phyloP scores from a whole-genome alignment of 2,888 invertebrate genomes.

The Cremastobaeus sp. region DNA sequence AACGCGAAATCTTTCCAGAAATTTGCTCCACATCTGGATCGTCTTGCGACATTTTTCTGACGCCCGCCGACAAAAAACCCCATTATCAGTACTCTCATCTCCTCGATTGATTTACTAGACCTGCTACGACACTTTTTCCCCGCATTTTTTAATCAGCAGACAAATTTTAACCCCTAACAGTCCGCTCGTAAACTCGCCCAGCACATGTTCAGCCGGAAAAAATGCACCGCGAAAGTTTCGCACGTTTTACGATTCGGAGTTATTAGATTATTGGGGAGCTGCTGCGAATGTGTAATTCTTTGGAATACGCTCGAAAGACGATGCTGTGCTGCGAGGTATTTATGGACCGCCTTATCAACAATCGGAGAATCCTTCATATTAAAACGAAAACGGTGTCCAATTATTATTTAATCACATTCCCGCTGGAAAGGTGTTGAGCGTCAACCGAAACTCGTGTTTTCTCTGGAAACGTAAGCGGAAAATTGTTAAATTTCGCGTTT shows the following conservation, averaged over 20 bases:
- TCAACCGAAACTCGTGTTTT: too few relatives aligned
- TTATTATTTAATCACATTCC: too few relatives aligned
- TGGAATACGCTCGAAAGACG: too few relatives aligned
- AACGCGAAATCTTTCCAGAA: constrained; percentile 46
- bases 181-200: constrained; percentile 19
- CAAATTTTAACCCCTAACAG: constrained; percentile 33
- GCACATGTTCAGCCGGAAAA: constrained; percentile 25
- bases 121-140: constrained; percentile 4
- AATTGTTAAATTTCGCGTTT: too few relatives aligned
- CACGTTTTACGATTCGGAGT: constrained; percentile 23
- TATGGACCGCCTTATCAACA: too few relatives aligned
- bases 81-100: constrained; percentile 49
- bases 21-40: constrained; percentile 59
- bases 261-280: constrained; percentile 35
- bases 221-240: constrained; percentile 15
- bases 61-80: constrained; percentile 26
- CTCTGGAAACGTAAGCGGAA: too few relatives aligned
- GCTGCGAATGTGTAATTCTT: constrained; percentile 19
- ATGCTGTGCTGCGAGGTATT: too few relatives aligned
- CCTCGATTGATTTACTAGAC: constrained; percentile 47
- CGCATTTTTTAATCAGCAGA: constrained; percentile 43
- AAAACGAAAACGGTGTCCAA: too few relatives aligned
- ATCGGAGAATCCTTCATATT: too few relatives aligned
- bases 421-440: too few relatives aligned
- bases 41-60: constrained; percentile 42